phyloP scores from a whole-genome alignment of 2,113 vertebrate genomes.

The Geothlypis trichas region DNA sequence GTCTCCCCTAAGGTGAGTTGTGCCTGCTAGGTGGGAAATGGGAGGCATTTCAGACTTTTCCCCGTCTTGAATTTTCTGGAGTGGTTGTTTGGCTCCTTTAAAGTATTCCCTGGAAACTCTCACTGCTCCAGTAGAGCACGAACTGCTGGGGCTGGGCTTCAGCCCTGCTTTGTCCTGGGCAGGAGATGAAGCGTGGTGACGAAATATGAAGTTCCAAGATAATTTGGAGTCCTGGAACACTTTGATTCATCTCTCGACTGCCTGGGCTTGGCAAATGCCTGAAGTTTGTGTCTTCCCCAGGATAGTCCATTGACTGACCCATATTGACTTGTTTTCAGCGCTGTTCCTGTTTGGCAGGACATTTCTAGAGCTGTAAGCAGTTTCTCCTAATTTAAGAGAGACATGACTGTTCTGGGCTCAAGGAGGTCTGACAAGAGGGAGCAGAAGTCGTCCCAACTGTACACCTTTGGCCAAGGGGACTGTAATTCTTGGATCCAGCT shows the following conservation, averaged over 20 bases:
- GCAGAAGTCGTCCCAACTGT: conserved; percentile 45
- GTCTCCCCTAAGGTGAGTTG: not conserved
- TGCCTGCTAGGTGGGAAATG: not conserved
- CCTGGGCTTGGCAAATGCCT: conserved; percentile 22
- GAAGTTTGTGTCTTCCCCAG: not conserved
- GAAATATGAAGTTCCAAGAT: conserved; percentile 35
- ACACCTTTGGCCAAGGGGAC: conserved; percentile 66
- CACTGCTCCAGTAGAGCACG: not conserved
- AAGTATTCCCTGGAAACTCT: not conserved
- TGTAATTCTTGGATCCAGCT: conserved; percentile 65
- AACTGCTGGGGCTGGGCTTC: not conserved
- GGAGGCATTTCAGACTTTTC: not conserved
- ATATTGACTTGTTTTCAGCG: conserved; percentile 10
- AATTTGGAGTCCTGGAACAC: conserved; percentile 16
- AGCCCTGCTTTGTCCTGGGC: not conserved
- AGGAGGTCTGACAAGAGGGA: conserved; percentile 59
- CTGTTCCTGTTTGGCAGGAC: conserved; percentile 48
- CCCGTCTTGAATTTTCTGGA: not conserved
- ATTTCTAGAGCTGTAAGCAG: conserved; percentile 47
- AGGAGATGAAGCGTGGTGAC: not conserved
- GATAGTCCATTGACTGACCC: conserved; percentile 17
- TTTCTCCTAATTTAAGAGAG: conserved; percentile 58
- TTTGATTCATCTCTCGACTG: conserved; percentile 22
- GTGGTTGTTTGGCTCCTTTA: not conserved
- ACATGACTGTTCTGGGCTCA: conserved; percentile 38